These are phyloP conservation scores for Coracias cyanogaster DNA, from an alignment of 2,797 vertebrate genomes.

Conservation along the genomic window DNA sequence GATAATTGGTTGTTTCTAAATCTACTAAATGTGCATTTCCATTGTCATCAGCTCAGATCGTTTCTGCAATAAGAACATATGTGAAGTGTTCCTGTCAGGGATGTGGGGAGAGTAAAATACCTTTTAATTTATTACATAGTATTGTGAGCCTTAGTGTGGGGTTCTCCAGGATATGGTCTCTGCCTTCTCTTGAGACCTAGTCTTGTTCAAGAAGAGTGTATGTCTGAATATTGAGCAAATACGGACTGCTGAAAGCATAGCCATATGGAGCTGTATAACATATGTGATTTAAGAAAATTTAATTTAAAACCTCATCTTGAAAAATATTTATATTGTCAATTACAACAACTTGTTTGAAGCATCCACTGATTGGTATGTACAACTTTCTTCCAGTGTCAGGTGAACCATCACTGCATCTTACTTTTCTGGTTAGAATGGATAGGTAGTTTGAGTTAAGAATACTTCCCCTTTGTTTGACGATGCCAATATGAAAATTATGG, in stretches of 20 bases:
- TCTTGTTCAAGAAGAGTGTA: rapidly evolving
- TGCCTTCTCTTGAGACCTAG: neutral
- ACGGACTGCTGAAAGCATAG: neutral
- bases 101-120: neutral
- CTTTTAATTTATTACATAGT: neutral
- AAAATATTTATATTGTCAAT: neutral
- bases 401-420: neutral
- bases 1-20: neutral
- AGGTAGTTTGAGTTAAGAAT: neutral
- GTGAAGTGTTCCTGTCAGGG: neutral
- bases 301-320: neutral
- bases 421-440: neutral
- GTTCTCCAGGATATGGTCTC: neutral
- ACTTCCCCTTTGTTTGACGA: neutral
- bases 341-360: neutral
- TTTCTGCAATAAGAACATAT: neutral
- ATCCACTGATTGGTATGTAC: neutral
- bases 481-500: neutral
- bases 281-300: too few relatives aligned
- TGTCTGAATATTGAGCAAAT: neutral
- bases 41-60: neutral
- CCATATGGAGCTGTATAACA: neutral
- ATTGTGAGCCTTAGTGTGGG: neutral
- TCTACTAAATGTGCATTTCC: neutral
- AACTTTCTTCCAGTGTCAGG: neutral